phyloP scores from a whole-genome alignment of 2,888 invertebrate genomes.

The Nebria brevicollis region DNA sequence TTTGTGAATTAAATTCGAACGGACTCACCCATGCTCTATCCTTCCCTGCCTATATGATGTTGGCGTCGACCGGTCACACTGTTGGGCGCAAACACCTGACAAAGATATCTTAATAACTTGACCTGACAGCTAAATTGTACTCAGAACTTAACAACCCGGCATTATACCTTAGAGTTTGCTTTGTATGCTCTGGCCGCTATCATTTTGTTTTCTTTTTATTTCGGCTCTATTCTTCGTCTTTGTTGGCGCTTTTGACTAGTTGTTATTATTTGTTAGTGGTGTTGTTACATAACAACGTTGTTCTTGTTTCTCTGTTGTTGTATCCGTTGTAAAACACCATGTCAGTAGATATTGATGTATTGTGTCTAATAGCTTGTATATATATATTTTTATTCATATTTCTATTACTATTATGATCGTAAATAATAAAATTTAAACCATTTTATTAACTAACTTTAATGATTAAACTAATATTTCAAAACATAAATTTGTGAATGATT shows the following conservation, averaged over 20 bases:
- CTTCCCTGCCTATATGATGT: background rate
- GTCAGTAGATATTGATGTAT: conserved; percentile 19
- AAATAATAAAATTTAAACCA: conserved; percentile 3
- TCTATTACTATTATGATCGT: background rate
- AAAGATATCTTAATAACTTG: conserved; percentile 51
- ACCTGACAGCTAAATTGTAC: conserved; percentile 50
- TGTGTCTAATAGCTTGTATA: conserved; percentile 13
- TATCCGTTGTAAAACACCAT: conserved; percentile 9
- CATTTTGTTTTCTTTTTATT: conserved; percentile 1
- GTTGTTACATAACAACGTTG: conserved; percentile 4
- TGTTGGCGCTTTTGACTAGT: background rate
- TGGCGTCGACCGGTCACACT: conserved; percentile 9
- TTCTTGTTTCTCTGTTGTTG: conserved; percentile 15
- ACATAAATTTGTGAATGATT: background rate
- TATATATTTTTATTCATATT: conserved; percentile 7
- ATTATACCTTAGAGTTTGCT: background rate
- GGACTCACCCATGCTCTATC: conserved; percentile 21
- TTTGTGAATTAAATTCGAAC: conserved; percentile 50
- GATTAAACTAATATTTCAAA: background rate
- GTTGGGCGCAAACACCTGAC: conserved; percentile 44
- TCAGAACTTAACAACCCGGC: conserved; percentile 4
- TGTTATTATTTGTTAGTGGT: conserved; percentile 1
- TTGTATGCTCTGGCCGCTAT: background rate
- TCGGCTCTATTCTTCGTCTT: background rate
- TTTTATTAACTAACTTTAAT: background rate